phyloP scores from a whole-genome alignment of 2,888 invertebrate species.

The Ochropacha duplaris region DNA sequence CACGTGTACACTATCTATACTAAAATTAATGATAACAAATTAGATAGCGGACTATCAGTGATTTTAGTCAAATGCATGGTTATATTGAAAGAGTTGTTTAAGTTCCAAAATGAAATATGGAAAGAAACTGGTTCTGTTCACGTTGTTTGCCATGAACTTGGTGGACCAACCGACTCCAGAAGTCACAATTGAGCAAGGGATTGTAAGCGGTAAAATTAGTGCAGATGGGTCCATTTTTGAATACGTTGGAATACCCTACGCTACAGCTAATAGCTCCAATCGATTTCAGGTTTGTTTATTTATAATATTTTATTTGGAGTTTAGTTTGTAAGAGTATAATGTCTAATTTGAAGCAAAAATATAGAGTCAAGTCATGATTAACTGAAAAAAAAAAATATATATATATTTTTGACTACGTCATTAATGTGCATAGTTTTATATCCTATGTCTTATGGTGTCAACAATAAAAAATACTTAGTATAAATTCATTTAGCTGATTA shows the following conservation, averaged over 20 bases:
- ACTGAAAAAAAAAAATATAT: no score
- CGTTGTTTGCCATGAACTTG: constrained; percentile 53
- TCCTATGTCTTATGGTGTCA: no score
- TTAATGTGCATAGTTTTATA: no score
- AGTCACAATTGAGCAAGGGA: constrained; percentile 51
- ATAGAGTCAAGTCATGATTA: neutral
- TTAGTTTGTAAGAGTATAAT: no score
- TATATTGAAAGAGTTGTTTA: neutral
- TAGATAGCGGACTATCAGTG: neutral
- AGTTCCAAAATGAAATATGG: constrained; percentile 32
- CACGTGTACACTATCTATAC: neutral
- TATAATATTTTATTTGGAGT: neutral
- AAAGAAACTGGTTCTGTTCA: constrained; percentile 51
- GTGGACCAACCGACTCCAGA: constrained; percentile 58
- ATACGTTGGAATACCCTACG: constrained; percentile 63
- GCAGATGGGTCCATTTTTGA: constrained; percentile 52
- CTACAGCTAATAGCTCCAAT: constrained; percentile 38
- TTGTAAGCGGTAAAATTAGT: constrained; percentile 52
- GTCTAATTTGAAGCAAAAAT: neutral
- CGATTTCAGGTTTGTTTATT: constrained; percentile 43
- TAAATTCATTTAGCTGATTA: no score
- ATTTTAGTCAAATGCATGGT: neutral
- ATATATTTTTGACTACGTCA: no score
- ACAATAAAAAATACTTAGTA: no score
- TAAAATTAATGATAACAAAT: neutral